Percentiles rank a stretch among this genome's conserved stretches.
phyloP scores from a whole-genome alignment of 2,113 vertebrate genomes.

The Polypterus bichir region DNA sequence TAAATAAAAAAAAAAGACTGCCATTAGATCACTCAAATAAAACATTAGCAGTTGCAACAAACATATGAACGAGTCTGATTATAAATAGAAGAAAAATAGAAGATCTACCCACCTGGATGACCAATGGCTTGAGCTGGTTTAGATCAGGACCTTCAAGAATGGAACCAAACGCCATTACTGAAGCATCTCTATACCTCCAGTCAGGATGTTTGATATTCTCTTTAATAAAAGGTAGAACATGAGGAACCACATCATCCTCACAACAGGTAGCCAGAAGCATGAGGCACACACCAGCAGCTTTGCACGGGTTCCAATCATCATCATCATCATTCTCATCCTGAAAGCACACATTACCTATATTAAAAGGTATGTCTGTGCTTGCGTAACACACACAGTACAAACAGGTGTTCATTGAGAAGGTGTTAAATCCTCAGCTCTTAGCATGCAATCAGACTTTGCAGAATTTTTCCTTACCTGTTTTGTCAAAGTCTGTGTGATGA shows the following conservation, averaged over 20 bases:
- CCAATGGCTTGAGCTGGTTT: slow-evolving; percentile 87
- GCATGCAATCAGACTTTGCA: background rate
- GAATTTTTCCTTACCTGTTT: slow-evolving; percentile 76
- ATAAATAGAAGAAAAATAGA: background rate
- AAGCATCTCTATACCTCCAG: slow-evolving; percentile 91
- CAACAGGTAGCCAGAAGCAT: slow-evolving; percentile 96
- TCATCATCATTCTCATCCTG: slow-evolving; percentile 95
- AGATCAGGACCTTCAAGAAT: slow-evolving; percentile 93
- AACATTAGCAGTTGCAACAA: background rate
- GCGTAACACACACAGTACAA: no score
- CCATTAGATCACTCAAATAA: no score
- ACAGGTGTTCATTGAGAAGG: no score
- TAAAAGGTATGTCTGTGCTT: no score
- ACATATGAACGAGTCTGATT: background rate
- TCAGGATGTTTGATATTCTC: slow-evolving; percentile 88
- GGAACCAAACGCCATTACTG: slow-evolving; percentile 92
- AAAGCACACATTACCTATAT: background rate
- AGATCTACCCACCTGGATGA: slow-evolving; percentile 63
- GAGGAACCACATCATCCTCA: slow-evolving; percentile 91
- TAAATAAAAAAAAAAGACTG: background rate
- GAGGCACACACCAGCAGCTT: slow-evolving; percentile 88
- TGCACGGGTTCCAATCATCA: slow-evolving; percentile 96
- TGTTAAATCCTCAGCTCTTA: background rate
- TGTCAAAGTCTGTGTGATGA: slow-evolving; percentile 87
- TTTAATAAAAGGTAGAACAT: slow-evolving; percentile 94